Conservation (phyloP, 2,797 vertebrate genomes). For the Acipenser oxyrinchus region DNA sequence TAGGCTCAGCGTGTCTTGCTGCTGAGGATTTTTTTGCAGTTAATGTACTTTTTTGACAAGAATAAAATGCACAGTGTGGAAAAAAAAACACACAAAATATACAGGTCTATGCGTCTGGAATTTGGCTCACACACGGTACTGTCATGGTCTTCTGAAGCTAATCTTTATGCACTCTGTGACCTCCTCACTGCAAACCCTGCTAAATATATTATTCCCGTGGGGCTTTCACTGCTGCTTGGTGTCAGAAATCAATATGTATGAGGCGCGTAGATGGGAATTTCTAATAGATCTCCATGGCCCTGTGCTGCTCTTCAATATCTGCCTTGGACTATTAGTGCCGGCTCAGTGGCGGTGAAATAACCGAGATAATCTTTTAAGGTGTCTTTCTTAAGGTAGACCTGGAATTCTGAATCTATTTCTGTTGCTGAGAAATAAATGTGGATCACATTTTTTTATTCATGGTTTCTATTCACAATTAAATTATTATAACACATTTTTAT, state of each 20-base stretch:
- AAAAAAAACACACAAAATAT: slow-evolving; percentile 8
- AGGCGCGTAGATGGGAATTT: slow-evolving; percentile 99
- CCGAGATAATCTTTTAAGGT: slow-evolving; percentile 99
- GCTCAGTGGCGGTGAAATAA: slow-evolving; percentile 99
- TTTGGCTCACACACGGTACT: slow-evolving; percentile 64
- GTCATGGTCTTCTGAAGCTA: slow-evolving; percentile 90
- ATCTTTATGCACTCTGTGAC: slow-evolving; percentile 99
- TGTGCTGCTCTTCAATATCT: slow-evolving; percentile 99
- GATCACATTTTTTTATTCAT: no score
- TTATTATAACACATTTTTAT: no score
- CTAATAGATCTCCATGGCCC: slow-evolving; percentile 99
- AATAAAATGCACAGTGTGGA: slow-evolving; percentile 7
- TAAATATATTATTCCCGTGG: slow-evolving; percentile 99
- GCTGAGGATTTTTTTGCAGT: not conserved
- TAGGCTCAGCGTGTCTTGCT: not conserved
- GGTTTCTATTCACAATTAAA: no score
- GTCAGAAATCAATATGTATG: slow-evolving; percentile 99
- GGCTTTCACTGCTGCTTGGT: slow-evolving; percentile 99
- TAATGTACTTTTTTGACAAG: slow-evolving; percentile 5
- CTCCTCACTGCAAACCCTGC: slow-evolving; percentile 96
- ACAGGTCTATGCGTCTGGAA: slow-evolving; percentile 42
- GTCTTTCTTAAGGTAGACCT: slow-evolving; percentile 95
- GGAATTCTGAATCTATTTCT: slow-evolving; percentile 23
- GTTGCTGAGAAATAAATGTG: no score
- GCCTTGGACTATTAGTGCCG: slow-evolving; percentile 99